These are phyloP conservation scores for Podarcis siculus DNA, from an alignment of 2,797 vertebrate genomes.

Conservation along the genomic window DNA sequence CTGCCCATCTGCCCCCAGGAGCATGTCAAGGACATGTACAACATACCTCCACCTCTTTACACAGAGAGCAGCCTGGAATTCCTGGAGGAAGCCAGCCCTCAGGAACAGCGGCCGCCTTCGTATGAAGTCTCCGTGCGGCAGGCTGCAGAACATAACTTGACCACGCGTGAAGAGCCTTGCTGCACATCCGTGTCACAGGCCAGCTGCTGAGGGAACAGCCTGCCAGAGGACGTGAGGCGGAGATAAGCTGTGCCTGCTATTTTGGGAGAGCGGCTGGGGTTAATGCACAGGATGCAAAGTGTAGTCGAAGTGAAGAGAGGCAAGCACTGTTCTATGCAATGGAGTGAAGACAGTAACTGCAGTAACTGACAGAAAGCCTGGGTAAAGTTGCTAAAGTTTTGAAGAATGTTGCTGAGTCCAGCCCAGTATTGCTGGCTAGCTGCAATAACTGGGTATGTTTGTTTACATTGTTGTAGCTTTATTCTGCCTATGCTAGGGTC, in stretches of 20 bases:
- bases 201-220: conserved; percentile 22
- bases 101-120: conserved; percentile 79
- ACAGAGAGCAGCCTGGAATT: conserved; percentile 62
- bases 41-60: conserved; percentile 81
- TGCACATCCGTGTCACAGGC: background rate
- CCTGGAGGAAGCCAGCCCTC: conserved; percentile 64
- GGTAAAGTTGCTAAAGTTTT: background rate
- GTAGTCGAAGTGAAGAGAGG: rapidly evolving
- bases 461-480: background rate
- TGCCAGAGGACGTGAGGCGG: conserved; percentile 13
- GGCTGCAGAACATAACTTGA: background rate
- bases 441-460: background rate
- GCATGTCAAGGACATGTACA: conserved; percentile 26
- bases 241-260: background rate
- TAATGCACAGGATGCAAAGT: background rate
- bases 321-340: background rate
- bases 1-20: conserved; percentile 25
- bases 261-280: background rate
- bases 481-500: background rate
- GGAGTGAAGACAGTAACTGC: background rate
- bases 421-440: background rate
- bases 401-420: background rate
- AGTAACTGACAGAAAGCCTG: background rate
- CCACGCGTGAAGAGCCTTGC: background rate
- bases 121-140: conserved; percentile 65